Evolutionary conservation across 2,888 invertebrate genomes (phyloP), one percentile per base, ranked within the genome.

Genomic region (Mesorhabditis sp.): DNA sequence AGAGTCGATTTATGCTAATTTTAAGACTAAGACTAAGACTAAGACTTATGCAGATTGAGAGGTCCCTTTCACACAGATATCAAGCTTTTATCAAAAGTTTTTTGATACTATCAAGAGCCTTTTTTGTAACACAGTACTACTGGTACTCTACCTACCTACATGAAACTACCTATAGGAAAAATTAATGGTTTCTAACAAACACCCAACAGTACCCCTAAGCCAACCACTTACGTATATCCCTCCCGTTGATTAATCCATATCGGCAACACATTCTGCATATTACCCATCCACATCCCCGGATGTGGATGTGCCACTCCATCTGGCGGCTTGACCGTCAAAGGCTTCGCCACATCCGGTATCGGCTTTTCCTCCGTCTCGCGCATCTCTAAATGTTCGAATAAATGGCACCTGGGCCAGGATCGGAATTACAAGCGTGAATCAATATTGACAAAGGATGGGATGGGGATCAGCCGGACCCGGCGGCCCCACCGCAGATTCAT

Each of bases 261-360:
- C 7, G 58, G 58, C 7, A 50, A 50, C 58, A 50, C n/a, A 10
- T 13, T 50, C 10, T 50, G 7, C 58, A 50, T 50, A n/a, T 50
- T 50, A n/a, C 10, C 58, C n/a, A n/a, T 50, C 58, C 58, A 50
- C 58, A 50, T 50, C 58, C 58, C 58, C n/a, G 58, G 58, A 50
- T 50, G 7, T 50, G 10, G 10, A 50, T 50, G 58, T 28, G 28
- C 28, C 28, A 28, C 28, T 28, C 28, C 28, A 28, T 28, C 28
- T 28, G 28, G 28, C 28, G 28, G 28, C 28, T 28, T 28, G 28
- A 28, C 28, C 28, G 28, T 28, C 28, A 28, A 28, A 1, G 28
- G 28, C 28, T 28, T 28, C 28, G 28, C 28, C 7, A 10, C 58
- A 50, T 50, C 58, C 7, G n/a, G 7, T 10, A 50, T 50, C 58